Conservation (phyloP, 1,140 invertebrate species). For the Zaprionus taronus region DNA sequence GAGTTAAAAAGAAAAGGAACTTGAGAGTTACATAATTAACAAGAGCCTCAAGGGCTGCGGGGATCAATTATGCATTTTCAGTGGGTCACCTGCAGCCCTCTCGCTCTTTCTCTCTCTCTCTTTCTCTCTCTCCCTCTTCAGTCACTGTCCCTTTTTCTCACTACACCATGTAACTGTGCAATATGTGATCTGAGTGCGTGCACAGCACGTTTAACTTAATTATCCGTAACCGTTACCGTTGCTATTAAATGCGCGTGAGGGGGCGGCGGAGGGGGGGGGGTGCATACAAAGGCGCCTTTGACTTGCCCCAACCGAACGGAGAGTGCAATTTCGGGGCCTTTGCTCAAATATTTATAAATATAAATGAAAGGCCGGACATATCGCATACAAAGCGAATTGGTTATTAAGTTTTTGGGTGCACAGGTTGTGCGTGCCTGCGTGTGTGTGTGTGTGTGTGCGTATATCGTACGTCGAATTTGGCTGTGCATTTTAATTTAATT, state of each 20-base stretch:
- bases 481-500: slow-evolving; percentile 82
- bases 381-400: slow-evolving; percentile 76
- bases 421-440: background rate
- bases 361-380: slow-evolving; percentile 58
- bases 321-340: slow-evolving; percentile 34
- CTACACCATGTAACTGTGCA: background rate
- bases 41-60: too few species aligned
- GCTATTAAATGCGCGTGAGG: slow-evolving; percentile 2
- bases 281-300: slow-evolving; percentile 33
- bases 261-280: background rate
- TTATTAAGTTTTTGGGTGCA: slow-evolving; percentile 69
- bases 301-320: background rate
- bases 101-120: background rate
- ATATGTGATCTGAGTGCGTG: background rate
- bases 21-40: background rate
- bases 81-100: background rate
- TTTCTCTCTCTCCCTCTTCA: background rate
- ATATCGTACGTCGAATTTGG: slow-evolving; percentile 53
- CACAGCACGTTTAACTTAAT: slow-evolving; percentile 64
- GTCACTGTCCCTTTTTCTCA: too few species aligned
- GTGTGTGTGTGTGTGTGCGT: background rate
- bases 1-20: too few species aligned
- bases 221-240: slow-evolving; percentile 39
- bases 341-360: slow-evolving; percentile 79
- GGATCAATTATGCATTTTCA: background rate